Evolutionary conservation across 92 coral and sea anemone genomes (phyloP).

Genomic region (Isaurus tuberculatus): DNA sequence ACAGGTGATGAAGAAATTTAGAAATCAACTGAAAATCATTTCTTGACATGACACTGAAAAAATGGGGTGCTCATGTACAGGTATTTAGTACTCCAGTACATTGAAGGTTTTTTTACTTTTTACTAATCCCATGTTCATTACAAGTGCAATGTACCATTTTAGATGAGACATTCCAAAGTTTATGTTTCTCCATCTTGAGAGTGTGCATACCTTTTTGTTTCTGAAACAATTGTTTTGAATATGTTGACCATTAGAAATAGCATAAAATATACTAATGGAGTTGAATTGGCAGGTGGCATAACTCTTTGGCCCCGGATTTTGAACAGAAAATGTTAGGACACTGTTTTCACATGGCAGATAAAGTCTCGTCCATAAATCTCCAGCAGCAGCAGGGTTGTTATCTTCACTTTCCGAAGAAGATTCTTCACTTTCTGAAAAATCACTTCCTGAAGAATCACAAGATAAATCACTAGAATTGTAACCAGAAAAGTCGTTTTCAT

Average conservation of each 20-base stretch:
- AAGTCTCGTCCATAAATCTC: not conserved
- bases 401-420: not conserved
- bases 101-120: not conserved
- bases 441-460: not conserved
- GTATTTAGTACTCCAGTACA: not conserved
- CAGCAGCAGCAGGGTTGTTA: not conserved
- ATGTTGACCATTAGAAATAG: not conserved
- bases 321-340: not conserved
- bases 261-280: not conserved
- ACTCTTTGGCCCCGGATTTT: not conserved
- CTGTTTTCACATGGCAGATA: not conserved
- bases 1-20: not conserved
- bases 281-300: not conserved
- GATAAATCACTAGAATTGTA: conserved; percentile 1
- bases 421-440: no score
- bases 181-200: not conserved
- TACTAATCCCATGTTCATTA: not conserved
- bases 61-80: not conserved
- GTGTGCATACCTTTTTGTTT: conserved; percentile 2
- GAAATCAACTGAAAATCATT: conserved; percentile 1
- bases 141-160: not conserved
- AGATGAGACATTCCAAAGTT: not conserved
- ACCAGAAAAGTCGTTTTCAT: not conserved
- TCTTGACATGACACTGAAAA: not conserved
- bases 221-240: not conserved